Evolutionary conservation across 2,888 invertebrate genomes (phyloP).

Genomic region (Nemoura dubitans): DNA sequence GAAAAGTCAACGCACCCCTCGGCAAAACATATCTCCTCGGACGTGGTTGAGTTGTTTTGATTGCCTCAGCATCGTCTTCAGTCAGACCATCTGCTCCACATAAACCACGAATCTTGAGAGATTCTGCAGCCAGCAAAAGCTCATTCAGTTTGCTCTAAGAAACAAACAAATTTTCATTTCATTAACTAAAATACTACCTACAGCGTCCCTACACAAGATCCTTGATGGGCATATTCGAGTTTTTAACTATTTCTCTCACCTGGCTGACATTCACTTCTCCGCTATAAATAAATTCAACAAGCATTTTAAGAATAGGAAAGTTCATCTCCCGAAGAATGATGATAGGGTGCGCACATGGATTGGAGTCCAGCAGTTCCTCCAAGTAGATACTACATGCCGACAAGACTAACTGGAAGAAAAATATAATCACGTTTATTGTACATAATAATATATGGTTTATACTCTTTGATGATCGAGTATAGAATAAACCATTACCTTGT

Average conservation of each 20-base stretch:
- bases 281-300: constrained; percentile 91
- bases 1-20: background rate
- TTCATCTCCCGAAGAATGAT: constrained; percentile 85
- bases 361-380: constrained; percentile 54
- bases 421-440: background rate
- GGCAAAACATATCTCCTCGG: background rate
- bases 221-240: too few relatives aligned
- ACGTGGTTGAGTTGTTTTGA: background rate
- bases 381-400: constrained; percentile 56
- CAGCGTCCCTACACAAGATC: too few relatives aligned
- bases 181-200: too few relatives aligned
- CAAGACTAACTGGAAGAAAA: constrained; percentile 50
- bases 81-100: constrained; percentile 44
- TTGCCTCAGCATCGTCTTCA: background rate
- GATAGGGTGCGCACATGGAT: constrained; percentile 54
- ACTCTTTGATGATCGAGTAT: too few relatives aligned
- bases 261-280: constrained; percentile 85
- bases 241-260: background rate
- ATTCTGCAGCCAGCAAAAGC: constrained; percentile 83
- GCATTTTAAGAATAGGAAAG: constrained; percentile 84
- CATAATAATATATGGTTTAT: too few relatives aligned
- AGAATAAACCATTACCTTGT: constrained; percentile 53
- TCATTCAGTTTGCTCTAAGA: constrained; percentile 80
- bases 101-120: constrained; percentile 66
- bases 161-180: background rate